Percentiles rank a stretch among this genome's conserved stretches.
Evolutionary conservation across 2,113 vertebrate genomes (phyloP).

Genomic region (Pardalotus punctatus): DNA sequence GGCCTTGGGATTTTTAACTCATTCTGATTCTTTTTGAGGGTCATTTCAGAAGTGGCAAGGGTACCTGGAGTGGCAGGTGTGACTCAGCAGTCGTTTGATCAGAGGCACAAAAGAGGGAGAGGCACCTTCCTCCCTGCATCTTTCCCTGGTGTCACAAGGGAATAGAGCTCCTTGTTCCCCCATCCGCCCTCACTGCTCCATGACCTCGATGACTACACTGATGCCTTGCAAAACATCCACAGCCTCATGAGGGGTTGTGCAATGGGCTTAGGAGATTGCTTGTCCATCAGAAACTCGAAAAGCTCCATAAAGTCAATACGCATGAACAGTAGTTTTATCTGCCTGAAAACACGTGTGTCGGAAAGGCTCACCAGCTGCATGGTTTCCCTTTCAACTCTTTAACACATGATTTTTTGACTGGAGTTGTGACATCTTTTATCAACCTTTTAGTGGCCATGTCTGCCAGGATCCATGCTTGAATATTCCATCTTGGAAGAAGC

Average conservation of each 20-base stretch:
- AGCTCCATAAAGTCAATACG: background rate
- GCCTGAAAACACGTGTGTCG: background rate
- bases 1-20: background rate
- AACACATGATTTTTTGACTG: background rate
- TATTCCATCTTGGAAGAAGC: background rate
- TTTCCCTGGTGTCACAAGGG: background rate
- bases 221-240: background rate
- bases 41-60: background rate
- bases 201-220: background rate
- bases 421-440: background rate
- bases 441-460: background rate
- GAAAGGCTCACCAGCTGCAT: background rate
- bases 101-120: background rate
- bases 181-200: accelerated
- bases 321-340: background rate
- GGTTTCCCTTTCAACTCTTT: background rate
- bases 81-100: background rate
- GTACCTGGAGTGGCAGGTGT: background rate
- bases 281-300: background rate
- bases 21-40: background rate
- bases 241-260: background rate
- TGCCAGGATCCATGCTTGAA: background rate
- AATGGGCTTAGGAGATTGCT: background rate
- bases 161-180: background rate
- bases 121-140: background rate